Evolutionary conservation across 2,797 vertebrate genomes (phyloP), one percentile per base, ranked within the genome.

Genomic region (Pempheris klunzingeri): DNA sequence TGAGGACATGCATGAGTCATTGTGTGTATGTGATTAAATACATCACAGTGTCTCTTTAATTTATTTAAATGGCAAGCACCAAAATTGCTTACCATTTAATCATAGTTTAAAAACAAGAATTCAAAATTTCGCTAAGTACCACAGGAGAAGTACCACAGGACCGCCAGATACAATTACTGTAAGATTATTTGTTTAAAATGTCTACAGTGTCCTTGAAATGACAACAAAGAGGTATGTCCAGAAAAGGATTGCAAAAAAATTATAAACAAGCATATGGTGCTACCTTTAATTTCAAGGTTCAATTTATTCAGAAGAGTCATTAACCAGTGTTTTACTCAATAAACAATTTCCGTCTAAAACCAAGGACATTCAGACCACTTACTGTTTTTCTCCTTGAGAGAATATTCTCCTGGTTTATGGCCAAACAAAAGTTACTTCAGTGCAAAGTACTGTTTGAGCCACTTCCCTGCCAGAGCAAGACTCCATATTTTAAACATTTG

Each of bases 401-500:
- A 70, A 49, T 52, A 17, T 76, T 85, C 73, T 78, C 53, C 50
- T 85, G 74, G 73, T 87, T 92, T 91, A 74, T 53, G 89, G 86
- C 88, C 86, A 88, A 90, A 90, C 86, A 90, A 92, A 93, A 92
- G 91, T 91, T 84, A 82, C 73, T 88, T 81, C 44, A 55, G 58
- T 47, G 77, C 66, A 82, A 82, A 88, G 66, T 71, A 70, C 52
- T 87, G 67, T 87, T 83, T 78, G 87, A 90, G 88, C 83, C 86
- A 85, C 86, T 92, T 92, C 71, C 55, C 82, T 86, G 78, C 75
- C 72, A 71, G 81, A 85, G 81, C 84, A 64, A 88, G 85, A 55
- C 83, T 91, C 85, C 82, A 92, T 86, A 85, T 93, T 93, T 92
- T 76, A 90, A 91, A 90, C 88, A 91, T 92, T 88, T 52, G 77